Base-by-base conservation (phyloP, 2,113 vertebrate genomes). In the Peromyscus maniculatus region DNA sequence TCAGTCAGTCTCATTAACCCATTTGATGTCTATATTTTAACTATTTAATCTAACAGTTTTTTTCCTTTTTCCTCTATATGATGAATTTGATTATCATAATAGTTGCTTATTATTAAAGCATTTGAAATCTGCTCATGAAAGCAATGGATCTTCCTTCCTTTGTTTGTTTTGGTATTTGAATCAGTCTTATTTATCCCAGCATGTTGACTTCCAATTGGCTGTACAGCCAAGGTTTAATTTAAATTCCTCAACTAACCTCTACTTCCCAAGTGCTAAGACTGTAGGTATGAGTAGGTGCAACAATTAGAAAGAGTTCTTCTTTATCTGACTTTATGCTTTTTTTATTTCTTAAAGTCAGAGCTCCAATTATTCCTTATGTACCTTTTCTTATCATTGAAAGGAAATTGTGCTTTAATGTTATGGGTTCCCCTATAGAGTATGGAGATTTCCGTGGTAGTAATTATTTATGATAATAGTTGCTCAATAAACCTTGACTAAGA, bases 261-360 rank as follows among this genome's bases (percentile, higher is more conserved):
- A 43, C 4, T 9, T 66, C 0, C 62, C 15, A 86, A 17, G 39
- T 19, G 15, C 26, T 46, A 13, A 66, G 15, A 17, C 15, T 43
- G 33, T 7, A 66, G 3, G 7, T 21, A 31, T 19, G 62, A 86
- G 7, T 3, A 86, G 16, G 46, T 62, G 33, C 39, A 66, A 7
- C 4, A 43, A 2, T 11, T 31, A 49, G 3, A 43, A 75, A 21
- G 13, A n/a, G 36, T 57, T 36, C 52, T 77, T 62, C 13, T 86
- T 82, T 7, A 72, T 1, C 5, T 74, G 21, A 22, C 31, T 83
- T 88, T 67, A 49, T 62, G 12, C 55, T 36, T 24, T 16, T 93
- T 91, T n/a, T 59, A 80, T 57, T 93, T 84, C 55, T 91, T 94
- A 72, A 87, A 80, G 3, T 79, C 13, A 43, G 33, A 95, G 19